These are phyloP conservation scores for Tamias sibiricus DNA, from an alignment of 2,113 vertebrate genomes.

Conservation along the genomic window DNA sequence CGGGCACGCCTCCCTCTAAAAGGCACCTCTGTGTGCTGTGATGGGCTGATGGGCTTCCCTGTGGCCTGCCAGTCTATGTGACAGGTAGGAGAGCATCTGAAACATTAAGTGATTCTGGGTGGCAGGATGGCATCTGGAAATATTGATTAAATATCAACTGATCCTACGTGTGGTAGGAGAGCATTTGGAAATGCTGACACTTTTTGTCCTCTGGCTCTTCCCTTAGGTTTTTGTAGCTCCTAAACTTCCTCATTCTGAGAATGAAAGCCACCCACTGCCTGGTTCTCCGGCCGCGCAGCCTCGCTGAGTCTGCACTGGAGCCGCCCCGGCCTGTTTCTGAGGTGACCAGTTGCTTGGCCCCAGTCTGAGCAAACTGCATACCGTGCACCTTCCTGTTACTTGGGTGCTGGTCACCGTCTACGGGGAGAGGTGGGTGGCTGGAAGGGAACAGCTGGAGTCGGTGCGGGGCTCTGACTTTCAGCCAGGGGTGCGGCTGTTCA, in stretches of 20 bases:
- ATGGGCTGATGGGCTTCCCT: not conserved
- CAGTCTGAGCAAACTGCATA: no score
- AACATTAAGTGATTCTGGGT: no score
- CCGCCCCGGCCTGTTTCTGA: no score
- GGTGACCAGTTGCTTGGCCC: no score
- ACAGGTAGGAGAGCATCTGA: not conserved
- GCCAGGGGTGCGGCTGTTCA: fast-evolving
- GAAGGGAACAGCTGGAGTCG: not conserved
- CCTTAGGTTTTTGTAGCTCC: not conserved
- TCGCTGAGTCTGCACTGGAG: no score
- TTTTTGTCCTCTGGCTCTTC: not conserved
- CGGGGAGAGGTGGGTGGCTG: not conserved
- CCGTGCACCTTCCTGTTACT: no score
- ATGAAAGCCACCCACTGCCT: no score
- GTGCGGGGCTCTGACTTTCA: not conserved
- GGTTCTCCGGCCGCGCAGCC: no score
- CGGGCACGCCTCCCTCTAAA: not conserved
- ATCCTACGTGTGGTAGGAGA: no score
- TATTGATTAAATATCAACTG: no score
- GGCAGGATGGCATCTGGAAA: not conserved
- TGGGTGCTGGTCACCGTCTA: not conserved
- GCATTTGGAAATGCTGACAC: not conserved
- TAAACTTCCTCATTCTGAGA: no score
- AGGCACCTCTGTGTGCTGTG: not conserved
- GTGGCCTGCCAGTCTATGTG: no score